These are phyloP conservation scores for Antigone vipio DNA, from an alignment of 2,113 vertebrate genomes.

Conservation along the genomic window DNA sequence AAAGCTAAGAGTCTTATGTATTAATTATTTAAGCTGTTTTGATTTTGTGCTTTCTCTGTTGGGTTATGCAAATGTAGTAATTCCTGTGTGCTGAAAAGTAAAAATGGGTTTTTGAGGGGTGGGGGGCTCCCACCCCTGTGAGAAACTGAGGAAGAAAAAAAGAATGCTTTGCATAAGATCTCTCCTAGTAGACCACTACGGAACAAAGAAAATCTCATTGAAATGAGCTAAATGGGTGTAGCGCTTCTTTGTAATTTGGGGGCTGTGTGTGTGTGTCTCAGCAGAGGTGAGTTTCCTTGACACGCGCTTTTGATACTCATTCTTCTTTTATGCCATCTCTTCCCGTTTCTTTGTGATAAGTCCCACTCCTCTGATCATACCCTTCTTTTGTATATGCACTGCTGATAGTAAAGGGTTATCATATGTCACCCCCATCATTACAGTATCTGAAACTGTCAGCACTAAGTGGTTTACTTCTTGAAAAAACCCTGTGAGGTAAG, in stretches of 20 bases:
- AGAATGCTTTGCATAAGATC: background rate
- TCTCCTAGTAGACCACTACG: background rate
- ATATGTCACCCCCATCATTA: background rate
- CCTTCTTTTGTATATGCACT: background rate
- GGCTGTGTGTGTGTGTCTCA: background rate
- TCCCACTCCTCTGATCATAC: background rate
- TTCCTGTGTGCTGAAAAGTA: background rate
- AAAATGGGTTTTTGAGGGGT: background rate
- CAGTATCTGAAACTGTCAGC: background rate
- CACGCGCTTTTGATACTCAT: accelerated
- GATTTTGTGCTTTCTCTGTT: background rate
- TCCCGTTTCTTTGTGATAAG: background rate
- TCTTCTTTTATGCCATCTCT: background rate
- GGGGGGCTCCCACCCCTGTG: background rate
- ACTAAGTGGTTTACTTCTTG: background rate
- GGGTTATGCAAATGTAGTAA: background rate
- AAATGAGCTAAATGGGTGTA: background rate
- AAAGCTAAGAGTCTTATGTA: background rate
- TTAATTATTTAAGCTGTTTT: background rate
- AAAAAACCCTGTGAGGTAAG: background rate
- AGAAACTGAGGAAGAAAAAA: background rate
- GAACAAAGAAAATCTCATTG: background rate
- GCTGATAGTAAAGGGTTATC: background rate
- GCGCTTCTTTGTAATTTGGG: background rate
- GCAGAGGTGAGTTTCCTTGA: background rate